Conservation (phyloP, 2,113 vertebrate genomes). For the Oxyura jamaicensis region DNA sequence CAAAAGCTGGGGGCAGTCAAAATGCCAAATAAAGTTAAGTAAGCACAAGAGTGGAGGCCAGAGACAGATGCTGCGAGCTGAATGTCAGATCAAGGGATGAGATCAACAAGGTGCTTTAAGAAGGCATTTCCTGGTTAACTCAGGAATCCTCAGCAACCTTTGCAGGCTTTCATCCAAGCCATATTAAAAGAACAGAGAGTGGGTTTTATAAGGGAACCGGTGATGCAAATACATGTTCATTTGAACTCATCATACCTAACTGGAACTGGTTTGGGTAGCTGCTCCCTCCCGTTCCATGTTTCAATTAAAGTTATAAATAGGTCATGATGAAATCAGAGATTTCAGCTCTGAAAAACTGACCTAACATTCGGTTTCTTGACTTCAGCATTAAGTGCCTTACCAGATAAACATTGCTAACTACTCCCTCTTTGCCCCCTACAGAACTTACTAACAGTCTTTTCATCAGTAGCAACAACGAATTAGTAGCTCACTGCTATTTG, state of each 20-base stretch:
- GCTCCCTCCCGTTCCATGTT: background rate
- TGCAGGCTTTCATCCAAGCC: background rate
- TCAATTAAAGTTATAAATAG: background rate
- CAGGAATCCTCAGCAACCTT: background rate
- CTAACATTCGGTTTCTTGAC: background rate
- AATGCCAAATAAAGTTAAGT: conserved; percentile 22
- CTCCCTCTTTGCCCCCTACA: background rate
- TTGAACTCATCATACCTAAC: background rate
- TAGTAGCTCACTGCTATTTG: background rate
- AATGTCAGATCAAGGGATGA: conserved; percentile 15
- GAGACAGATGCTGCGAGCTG: conserved; percentile 11
- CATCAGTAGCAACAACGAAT: background rate
- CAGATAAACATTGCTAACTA: background rate
- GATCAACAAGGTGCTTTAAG: conserved; percentile 3
- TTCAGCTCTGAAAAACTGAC: background rate
- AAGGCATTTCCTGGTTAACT: conserved; percentile 38
- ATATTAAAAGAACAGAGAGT: background rate
- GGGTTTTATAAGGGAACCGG: background rate
- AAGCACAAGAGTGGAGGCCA: background rate
- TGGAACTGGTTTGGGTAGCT: background rate
- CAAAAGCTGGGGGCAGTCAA: conserved; percentile 34
- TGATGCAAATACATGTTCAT: background rate
- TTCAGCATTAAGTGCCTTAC: background rate
- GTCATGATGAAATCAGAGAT: background rate
- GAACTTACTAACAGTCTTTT: background rate